phyloP scores from a whole-genome alignment of 2,888 invertebrate genomes.

The Lasioglossum figueresi region DNA sequence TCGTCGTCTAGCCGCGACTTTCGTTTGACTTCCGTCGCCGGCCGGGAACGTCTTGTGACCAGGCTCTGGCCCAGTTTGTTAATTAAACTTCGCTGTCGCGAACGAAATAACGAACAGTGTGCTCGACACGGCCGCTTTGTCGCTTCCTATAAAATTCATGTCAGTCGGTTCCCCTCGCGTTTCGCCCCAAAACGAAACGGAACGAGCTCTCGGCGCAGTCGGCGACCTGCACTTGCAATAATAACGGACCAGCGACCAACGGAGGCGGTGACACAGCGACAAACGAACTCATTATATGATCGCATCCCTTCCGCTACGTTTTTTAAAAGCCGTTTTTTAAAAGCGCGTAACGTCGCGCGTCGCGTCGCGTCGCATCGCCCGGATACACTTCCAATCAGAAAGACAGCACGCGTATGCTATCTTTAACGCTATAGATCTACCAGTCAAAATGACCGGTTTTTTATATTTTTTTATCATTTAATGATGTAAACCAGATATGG shows the following conservation, averaged over 20 bases:
- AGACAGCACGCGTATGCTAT: background rate
- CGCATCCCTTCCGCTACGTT: background rate
- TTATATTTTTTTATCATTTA: too few relatives aligned
- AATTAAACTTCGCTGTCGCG: constrained; percentile 54
- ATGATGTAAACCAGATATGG: too few relatives aligned
- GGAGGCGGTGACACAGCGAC: background rate
- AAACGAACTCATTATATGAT: constrained; percentile 22
- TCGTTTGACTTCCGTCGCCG: constrained; percentile 34
- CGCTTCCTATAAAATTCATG: constrained; percentile 27
- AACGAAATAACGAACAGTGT: constrained; percentile 41
- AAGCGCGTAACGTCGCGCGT: background rate
- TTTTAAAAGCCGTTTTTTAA: constrained; percentile 10
- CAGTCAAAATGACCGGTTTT: too few relatives aligned
- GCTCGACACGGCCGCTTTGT: background rate
- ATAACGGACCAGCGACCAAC: constrained; percentile 2
- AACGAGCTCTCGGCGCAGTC: constrained; percentile 7
- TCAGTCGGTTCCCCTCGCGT: background rate
- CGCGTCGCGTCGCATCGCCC: constrained; percentile 17
- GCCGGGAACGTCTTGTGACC: constrained; percentile 12
- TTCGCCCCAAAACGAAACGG: background rate
- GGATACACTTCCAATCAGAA: background rate
- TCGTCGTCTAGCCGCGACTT: constrained; percentile 22
- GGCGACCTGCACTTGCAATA: constrained; percentile 10
- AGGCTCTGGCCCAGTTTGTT: constrained; percentile 30
- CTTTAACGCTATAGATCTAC: background rate